Conservation (phyloP, 2,888 invertebrate genomes). For the Ophion ellenae region DNA sequence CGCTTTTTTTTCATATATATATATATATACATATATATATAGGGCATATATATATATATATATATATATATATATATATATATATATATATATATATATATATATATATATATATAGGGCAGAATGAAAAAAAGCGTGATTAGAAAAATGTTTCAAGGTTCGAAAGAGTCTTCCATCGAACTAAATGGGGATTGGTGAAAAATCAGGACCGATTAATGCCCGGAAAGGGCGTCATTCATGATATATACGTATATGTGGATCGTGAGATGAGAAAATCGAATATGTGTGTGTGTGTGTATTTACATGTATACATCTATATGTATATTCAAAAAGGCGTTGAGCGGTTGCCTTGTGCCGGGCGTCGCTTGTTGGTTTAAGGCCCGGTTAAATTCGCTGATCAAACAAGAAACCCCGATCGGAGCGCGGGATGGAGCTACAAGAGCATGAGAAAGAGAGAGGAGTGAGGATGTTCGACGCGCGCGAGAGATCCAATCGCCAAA, state of each 20-base stretch:
- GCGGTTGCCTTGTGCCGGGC: constrained; percentile 60
- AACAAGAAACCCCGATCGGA: constrained; percentile 66
- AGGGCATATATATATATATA: too few relatives aligned
- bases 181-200: constrained; percentile 19
- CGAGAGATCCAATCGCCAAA: constrained; percentile 62
- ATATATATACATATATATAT: too few relatives aligned
- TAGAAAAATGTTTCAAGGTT: constrained; percentile 4
- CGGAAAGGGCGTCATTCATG: constrained; percentile 15
- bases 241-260: constrained; percentile 11
- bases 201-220: constrained; percentile 39
- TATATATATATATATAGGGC: not conserved
- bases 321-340: constrained; percentile 52
- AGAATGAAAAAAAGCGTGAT: not conserved
- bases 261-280: constrained; percentile 47
- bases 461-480: constrained; percentile 62
- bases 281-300: not conserved
- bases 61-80: too few relatives aligned
- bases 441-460: constrained; percentile 31
- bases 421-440: constrained; percentile 30
- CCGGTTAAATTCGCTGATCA: constrained; percentile 69
- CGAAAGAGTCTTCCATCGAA: not conserved
- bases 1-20: not conserved
- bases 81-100: too few relatives aligned
- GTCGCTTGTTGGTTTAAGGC: constrained; percentile 68
- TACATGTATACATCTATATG: constrained; percentile 15